A percentile compares a stretch with the other conserved stretches of the same genome.
Evolutionary conservation across 2,888 invertebrate species (phyloP).

Genomic region (Drosophila pseudotalamancana): DNA sequence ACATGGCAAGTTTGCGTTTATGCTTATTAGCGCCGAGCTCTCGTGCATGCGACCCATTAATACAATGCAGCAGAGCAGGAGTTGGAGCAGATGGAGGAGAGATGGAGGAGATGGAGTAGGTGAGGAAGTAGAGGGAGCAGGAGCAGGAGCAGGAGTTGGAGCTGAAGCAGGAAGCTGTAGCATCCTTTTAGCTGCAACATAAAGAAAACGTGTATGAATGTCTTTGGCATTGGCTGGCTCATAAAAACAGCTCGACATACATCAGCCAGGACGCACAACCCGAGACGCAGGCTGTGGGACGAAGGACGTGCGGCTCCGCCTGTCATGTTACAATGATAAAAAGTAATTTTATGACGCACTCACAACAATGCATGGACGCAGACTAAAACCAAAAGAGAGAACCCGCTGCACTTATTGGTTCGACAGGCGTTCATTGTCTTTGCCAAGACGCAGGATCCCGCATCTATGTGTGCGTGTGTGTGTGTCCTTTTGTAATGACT

Average conservation of each 20-base stretch:
- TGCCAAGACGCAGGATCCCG: slow-evolving; percentile 40
- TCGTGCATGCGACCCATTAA: slow-evolving; percentile 72
- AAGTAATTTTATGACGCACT: slow-evolving; percentile 82
- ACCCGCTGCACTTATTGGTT: slow-evolving; percentile 62
- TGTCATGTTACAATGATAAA: slow-evolving; percentile 80
- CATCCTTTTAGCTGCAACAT: slow-evolving; percentile 75
- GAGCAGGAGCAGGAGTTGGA: background rate
- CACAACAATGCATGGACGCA: slow-evolving; percentile 44
- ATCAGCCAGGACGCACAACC: slow-evolving; percentile 40
- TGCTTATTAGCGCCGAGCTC: slow-evolving; percentile 69
- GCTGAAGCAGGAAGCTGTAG: slow-evolving; percentile 13
- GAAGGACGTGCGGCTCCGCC: slow-evolving; percentile 25
- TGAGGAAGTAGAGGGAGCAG: background rate
- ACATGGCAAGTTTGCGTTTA: slow-evolving; percentile 69
- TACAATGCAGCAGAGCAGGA: slow-evolving; percentile 55
- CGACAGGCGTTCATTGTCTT: slow-evolving; percentile 63
- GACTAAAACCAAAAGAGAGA: slow-evolving; percentile 18
- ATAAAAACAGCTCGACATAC: slow-evolving; percentile 67
- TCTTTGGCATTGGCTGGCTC: slow-evolving; percentile 63
- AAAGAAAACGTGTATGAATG: slow-evolving; percentile 71
- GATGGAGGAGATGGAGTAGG: background rate
- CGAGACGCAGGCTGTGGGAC: slow-evolving; percentile 6
- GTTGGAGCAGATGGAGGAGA: background rate
- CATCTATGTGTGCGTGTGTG: slow-evolving; percentile 11
- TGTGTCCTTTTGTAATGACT: slow-evolving; percentile 60